These are phyloP conservation scores for Amorpha juglandis DNA, from an alignment of 2,888 invertebrate genomes.

Conservation along the genomic window DNA sequence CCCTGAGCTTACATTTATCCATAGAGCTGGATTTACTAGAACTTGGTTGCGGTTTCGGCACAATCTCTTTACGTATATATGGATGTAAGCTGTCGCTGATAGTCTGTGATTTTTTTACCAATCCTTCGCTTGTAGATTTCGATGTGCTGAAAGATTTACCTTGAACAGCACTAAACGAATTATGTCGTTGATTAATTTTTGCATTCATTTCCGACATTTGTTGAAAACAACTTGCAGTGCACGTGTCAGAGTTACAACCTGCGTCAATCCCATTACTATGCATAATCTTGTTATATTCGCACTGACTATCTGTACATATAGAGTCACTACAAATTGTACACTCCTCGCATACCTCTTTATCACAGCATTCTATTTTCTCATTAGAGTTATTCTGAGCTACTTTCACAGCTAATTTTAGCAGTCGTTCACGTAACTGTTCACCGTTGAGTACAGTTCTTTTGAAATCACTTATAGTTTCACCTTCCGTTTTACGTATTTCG, in stretches of 20 bases:
- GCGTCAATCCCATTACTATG: conserved; percentile 75
- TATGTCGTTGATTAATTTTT: conserved; percentile 75
- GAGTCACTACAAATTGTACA: conserved; percentile 81
- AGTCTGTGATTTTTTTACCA: conserved; percentile 78
- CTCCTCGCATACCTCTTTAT: conserved; percentile 80
- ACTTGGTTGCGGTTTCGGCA: conserved; percentile 50
- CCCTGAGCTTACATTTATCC: conserved; percentile 69
- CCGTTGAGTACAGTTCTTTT: conserved; percentile 84
- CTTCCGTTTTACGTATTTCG: conserved; percentile 55
- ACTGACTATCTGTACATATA: conserved; percentile 80
- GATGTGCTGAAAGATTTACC: conserved; percentile 65
- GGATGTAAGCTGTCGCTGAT: conserved; percentile 78
- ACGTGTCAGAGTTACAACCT: conserved; percentile 75
- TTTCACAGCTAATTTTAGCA: conserved; percentile 86
- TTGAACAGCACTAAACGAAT: conserved; percentile 78
- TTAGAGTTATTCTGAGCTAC: conserved; percentile 71
- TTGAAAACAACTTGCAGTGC: conserved; percentile 73
- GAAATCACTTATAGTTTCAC: conserved; percentile 72
- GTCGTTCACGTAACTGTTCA: conserved; percentile 86
- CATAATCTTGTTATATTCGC: conserved; percentile 78
- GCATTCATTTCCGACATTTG: conserved; percentile 63
- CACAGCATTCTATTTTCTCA: conserved; percentile 82
- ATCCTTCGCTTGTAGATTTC: conserved; percentile 61
- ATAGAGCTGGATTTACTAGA: conserved; percentile 55
- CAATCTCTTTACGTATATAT: conserved; percentile 79